Evolutionary conservation across 1,140 invertebrate genomes (phyloP).

Genomic region (Phocides pigmalion): DNA sequence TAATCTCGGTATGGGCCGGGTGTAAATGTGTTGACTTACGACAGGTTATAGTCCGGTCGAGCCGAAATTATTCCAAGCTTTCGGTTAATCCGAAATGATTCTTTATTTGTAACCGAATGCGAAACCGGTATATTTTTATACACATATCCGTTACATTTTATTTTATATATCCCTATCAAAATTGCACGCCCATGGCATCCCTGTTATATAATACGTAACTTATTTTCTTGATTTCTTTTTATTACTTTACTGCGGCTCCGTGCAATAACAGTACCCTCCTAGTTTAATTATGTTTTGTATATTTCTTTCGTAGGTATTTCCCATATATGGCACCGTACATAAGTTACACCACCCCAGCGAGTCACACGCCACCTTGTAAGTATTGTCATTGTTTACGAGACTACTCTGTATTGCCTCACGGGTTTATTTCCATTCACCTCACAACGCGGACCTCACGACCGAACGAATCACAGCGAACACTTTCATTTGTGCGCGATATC

Average conservation of each 20-base stretch:
- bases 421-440: neutral
- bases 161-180: no score
- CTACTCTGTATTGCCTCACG: neutral
- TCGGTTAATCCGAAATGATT: no score
- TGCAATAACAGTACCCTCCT: neutral
- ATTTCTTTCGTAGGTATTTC: constrained; percentile 54
- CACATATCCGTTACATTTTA: no score
- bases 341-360: constrained; percentile 60
- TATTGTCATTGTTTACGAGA: constrained; percentile 35
- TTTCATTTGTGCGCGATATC: constrained; percentile 12
- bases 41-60: no score
- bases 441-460: neutral
- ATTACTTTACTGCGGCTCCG: constrained; percentile 2
- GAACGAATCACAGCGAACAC: constrained; percentile 10
- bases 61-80: no score
- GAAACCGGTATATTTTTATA: no score
- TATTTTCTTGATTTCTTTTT: constrained; percentile 6
- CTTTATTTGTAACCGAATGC: no score
- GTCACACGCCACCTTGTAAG: constrained; percentile 68
- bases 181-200: no score
- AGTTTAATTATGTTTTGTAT: constrained; percentile 28
- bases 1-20: no score
- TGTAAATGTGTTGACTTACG: no score
- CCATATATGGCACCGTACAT: constrained; percentile 62
- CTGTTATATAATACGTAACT: neutral